Evolutionary conservation across 2,888 invertebrate genomes (phyloP).

Genomic region (Caenorhabditis sp.): DNA sequence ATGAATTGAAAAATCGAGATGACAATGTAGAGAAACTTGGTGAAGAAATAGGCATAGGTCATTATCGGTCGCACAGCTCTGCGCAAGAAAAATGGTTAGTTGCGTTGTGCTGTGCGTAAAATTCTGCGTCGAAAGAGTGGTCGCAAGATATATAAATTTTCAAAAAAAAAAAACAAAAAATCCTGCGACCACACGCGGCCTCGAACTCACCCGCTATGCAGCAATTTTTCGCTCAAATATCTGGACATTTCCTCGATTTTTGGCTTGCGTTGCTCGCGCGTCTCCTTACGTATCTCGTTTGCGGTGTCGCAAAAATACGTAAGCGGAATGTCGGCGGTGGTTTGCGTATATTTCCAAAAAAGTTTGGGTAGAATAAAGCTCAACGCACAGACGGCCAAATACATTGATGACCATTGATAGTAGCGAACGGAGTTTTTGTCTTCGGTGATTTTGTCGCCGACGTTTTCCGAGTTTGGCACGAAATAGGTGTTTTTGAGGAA

Average conservation of each 20-base stretch:
- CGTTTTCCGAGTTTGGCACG: slow-evolving; percentile 41
- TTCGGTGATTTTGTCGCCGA: not conserved
- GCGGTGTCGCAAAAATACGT: slow-evolving; percentile 29
- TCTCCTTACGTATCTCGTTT: slow-evolving; percentile 5
- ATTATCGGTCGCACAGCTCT: not conserved
- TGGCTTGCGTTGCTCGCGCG: not conserved
- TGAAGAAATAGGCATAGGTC: slow-evolving; percentile 2
- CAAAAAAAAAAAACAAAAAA: no score
- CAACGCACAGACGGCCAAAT: slow-evolving; percentile 18
- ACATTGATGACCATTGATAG: slow-evolving; percentile 56
- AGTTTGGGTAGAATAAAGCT: slow-evolving; percentile 31
- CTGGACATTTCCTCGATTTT: slow-evolving; percentile 25
- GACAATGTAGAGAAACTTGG: slow-evolving; percentile 44
- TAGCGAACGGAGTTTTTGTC: slow-evolving; percentile 9
- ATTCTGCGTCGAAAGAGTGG: no score
- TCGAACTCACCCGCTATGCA: not conserved
- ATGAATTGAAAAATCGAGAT: slow-evolving; percentile 65
- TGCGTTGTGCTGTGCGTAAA: no score
- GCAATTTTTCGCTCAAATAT: slow-evolving; percentile 9
- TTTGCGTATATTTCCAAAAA: slow-evolving; percentile 20
- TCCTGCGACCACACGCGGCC: no score
- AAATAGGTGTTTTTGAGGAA: slow-evolving; percentile 59
- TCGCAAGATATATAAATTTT: no score
- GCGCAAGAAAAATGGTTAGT: no score
- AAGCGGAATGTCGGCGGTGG: slow-evolving; percentile 14